Evolutionary conservation across 2,888 invertebrate genomes (phyloP).

Genomic region (Eudemis profundana): DNA sequence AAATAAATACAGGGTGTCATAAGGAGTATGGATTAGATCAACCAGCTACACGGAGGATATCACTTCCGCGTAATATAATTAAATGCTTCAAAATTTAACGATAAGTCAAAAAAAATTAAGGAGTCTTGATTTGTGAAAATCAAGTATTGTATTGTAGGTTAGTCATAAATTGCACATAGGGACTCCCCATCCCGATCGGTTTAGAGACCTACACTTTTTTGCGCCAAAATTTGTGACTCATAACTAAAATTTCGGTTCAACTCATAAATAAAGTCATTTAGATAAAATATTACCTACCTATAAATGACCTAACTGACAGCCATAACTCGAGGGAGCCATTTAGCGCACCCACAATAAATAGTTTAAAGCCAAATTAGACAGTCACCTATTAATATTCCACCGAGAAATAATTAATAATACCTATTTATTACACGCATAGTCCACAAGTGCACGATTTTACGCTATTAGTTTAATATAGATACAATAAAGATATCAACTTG

Average conservation of each 20-base stretch:
- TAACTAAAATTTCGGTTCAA: background rate
- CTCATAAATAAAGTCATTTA: background rate
- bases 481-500: conserved; percentile 73
- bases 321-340: conserved; percentile 18
- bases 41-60: no score
- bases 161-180: no score
- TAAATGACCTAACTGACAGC: conserved; percentile 1
- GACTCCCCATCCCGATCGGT: no score
- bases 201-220: no score
- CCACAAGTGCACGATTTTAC: conserved; percentile 48
- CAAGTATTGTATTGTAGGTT: no score
- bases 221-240: no score
- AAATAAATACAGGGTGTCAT: no score
- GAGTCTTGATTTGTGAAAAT: no score
- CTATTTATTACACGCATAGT: conserved; percentile 42
- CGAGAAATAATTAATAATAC: conserved; percentile 51
- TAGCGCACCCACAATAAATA: conserved; percentile 32
- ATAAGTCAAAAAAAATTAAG: no score
- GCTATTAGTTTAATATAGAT: conserved; percentile 68
- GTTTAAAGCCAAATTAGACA: conserved; percentile 45
- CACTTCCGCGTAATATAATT: no score
- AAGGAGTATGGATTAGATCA: no score
- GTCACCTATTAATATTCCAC: conserved; percentile 51
- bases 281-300: background rate
- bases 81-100: no score